Conservation (phyloP, 2,113 vertebrate genomes). For the Nettapus auritus region DNA sequence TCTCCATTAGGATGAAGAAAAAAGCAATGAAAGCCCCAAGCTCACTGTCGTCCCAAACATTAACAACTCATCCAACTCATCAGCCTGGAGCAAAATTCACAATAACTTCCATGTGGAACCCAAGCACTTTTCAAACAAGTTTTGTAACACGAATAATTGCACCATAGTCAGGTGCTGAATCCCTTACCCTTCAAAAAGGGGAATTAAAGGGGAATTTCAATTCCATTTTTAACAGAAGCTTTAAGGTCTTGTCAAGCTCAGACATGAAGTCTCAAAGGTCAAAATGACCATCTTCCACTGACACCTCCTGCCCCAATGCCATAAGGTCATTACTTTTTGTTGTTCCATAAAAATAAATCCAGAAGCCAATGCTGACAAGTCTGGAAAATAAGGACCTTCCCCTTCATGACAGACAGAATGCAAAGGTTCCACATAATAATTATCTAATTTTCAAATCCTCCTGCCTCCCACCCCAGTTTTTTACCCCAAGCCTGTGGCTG, state of each 20-base stretch:
- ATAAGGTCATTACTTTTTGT: not conserved
- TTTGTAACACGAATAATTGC: not conserved
- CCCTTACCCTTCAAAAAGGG: not conserved
- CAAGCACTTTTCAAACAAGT: not conserved
- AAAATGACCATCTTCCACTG: not conserved
- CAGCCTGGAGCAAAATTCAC: not conserved
- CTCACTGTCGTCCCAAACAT: not conserved
- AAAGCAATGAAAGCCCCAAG: constrained; percentile 2
- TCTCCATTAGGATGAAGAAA: constrained; percentile 34
- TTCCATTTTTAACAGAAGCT: not conserved
- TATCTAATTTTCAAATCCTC: not conserved
- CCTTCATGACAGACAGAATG: not conserved
- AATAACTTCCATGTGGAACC: constrained; percentile 22
- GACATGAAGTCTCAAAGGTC: not conserved
- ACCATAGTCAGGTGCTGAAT: fast-evolving
- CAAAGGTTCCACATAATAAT: not conserved
- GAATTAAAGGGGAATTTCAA: not conserved
- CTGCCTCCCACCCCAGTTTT: not conserved
- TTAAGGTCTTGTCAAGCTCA: not conserved
- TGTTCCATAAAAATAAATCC: not conserved
- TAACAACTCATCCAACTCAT: constrained; percentile 20
- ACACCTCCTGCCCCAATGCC: not conserved
- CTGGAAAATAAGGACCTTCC: not conserved
- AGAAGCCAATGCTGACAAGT: not conserved
- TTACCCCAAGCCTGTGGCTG: not conserved